Percentiles rank a stretch among this genome's conserved stretches.
Conservation (phyloP, 2,888 invertebrate species). For the Netelia melanura region DNA sequence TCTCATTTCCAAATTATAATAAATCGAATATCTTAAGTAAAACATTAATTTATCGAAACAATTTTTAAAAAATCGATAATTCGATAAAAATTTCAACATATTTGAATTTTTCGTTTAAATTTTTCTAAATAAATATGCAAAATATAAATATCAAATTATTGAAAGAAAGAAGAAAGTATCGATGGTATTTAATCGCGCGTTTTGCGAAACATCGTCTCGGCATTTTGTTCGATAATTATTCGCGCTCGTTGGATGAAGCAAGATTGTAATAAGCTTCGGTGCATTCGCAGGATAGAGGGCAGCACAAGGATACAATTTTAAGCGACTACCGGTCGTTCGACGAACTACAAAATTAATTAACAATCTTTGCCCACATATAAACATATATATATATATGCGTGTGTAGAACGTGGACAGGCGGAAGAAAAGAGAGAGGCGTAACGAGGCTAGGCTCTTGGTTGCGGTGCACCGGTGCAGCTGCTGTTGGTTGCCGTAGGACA, state of each 20-base stretch:
- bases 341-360: constrained; percentile 62
- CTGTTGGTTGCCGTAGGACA: constrained; percentile 23
- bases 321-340: constrained; percentile 34
- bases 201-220: no score
- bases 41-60: no score
- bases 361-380: constrained; percentile 35
- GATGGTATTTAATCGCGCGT: no score
- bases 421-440: constrained; percentile 28
- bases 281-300: constrained; percentile 3
- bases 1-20: no score
- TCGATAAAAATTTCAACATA: no score
- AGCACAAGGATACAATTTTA: constrained; percentile 42
- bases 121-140: no score
- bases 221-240: constrained; percentile 24
- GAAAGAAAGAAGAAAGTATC: no score
- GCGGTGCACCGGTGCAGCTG: constrained; percentile 33
- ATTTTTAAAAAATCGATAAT: no score
- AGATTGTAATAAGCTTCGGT: constrained; percentile 44
- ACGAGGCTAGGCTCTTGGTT: constrained; percentile 40
- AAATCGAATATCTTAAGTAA: no score
- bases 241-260: constrained; percentile 19
- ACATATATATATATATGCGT: no score
- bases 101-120: no score
- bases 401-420: background rate
- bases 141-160: no score